These are phyloP conservation scores for Drosophila athabasca DNA, from an alignment of 1,140 invertebrate species.

Conservation along the genomic window DNA sequence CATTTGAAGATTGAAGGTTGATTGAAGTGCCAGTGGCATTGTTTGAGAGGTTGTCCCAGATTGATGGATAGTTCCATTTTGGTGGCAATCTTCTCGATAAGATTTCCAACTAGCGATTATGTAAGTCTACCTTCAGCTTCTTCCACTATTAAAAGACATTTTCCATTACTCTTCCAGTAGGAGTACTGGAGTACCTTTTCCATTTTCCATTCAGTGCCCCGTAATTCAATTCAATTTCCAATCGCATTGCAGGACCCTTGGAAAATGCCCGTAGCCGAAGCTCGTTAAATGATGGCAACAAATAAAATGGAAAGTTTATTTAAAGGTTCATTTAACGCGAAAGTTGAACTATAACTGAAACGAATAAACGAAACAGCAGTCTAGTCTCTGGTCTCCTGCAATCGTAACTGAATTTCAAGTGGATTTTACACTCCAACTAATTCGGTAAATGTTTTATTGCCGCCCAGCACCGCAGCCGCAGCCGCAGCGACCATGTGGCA, in stretches of 20 bases:
- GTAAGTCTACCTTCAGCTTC: too few species aligned
- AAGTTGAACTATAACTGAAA: slow-evolving; percentile 49
- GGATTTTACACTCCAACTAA: slow-evolving; percentile 49
- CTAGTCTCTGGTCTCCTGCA: slow-evolving; percentile 4
- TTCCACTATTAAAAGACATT: too few species aligned
- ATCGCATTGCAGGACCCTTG: not conserved
- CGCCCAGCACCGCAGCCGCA: slow-evolving; percentile 10
- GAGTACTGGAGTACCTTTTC: too few species aligned
- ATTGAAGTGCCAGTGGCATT: too few species aligned
- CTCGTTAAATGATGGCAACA: slow-evolving; percentile 2
- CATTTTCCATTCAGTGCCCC: too few species aligned
- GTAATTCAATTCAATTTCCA: not conserved
- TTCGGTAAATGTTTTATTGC: slow-evolving; percentile 71
- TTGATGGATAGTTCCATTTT: too few species aligned
- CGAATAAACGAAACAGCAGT: slow-evolving; percentile 18
- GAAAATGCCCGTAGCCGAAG: too few species aligned
- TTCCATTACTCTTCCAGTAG: too few species aligned
- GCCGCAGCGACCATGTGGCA: not conserved
- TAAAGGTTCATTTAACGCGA: slow-evolving; percentile 62
- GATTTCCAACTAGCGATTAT: too few species aligned
- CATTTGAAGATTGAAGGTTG: too few species aligned
- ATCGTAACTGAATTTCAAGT: slow-evolving; percentile 33
- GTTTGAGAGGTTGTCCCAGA: too few species aligned
- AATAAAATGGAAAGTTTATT: slow-evolving; percentile 63
- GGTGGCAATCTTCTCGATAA: too few species aligned